Evolutionary conservation across 2,797 vertebrate species (phyloP).

Genomic region (Halcyon smyrnensis): DNA sequence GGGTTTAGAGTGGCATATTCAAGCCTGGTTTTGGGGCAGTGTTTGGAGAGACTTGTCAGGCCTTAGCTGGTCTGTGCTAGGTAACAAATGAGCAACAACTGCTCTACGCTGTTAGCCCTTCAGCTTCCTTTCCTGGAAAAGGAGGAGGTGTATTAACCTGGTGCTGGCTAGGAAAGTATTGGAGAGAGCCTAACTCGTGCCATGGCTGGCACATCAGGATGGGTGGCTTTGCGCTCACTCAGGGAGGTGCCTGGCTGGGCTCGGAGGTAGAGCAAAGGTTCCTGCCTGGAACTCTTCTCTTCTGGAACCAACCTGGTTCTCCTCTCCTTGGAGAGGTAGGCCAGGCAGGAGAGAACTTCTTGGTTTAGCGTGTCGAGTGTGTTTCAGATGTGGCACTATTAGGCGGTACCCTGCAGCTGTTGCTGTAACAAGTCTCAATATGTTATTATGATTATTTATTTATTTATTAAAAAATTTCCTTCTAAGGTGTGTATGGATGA

Average conservation of each 20-base stretch:
- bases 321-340: not conserved
- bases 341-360: not conserved
- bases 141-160: not conserved
- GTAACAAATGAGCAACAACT: not conserved
- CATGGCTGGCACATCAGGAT: rapidly evolving
- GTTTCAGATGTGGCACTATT: not conserved
- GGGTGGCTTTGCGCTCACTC: not conserved
- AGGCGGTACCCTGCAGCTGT: not conserved
- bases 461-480: not conserved
- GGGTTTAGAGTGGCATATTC: not conserved
- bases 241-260: not conserved
- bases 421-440: not conserved
- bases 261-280: not conserved
- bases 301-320: too few species aligned
- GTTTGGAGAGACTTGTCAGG: not conserved
- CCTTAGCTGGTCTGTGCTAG: not conserved
- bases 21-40: not conserved
- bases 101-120: not conserved
- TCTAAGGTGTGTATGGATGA: not conserved
- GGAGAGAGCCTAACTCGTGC: not conserved
- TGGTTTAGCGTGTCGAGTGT: not conserved
- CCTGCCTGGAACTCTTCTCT: not conserved
- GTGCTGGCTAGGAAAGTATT: not conserved
- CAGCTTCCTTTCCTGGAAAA: not conserved
- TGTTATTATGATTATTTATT: not conserved